Conservation (phyloP, 2,888 invertebrate species). For the Clepsis dumicolana region DNA sequence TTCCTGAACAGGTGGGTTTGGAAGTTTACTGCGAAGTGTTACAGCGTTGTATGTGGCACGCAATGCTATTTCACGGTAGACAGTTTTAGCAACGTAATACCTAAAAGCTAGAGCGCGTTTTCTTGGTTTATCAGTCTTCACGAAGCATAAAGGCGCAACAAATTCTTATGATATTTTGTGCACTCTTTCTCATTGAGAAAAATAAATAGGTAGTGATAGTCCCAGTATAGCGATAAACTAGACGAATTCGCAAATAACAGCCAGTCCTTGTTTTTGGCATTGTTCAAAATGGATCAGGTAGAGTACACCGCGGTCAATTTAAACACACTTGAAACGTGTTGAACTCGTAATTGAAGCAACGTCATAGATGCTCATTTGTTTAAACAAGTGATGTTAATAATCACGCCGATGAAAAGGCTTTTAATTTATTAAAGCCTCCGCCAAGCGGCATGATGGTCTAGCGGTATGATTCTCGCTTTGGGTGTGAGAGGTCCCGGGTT, state of each 20-base stretch:
- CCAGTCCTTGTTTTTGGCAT: too few relatives aligned
- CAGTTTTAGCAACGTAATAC: background rate
- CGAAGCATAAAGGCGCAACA: too few relatives aligned
- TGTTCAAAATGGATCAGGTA: background rate
- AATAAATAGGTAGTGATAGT: too few relatives aligned
- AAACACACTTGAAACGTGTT: background rate
- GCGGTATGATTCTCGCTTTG: slow-evolving; percentile 77
- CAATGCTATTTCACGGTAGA: background rate
- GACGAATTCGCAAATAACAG: too few relatives aligned
- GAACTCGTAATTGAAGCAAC: slow-evolving; percentile 4
- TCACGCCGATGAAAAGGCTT: background rate
- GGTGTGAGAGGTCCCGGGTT: slow-evolving; percentile 63
- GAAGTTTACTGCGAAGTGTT: slow-evolving; percentile 25
- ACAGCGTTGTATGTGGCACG: background rate
- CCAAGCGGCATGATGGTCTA: slow-evolving; percentile 49
- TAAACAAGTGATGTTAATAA: slow-evolving; percentile 20
- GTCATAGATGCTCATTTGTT: slow-evolving; percentile 14
- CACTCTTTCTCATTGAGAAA: too few relatives aligned
- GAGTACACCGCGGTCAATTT: too few relatives aligned
- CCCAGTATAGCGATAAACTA: too few relatives aligned
- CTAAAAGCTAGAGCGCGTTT: too few relatives aligned
- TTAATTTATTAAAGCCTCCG: background rate
- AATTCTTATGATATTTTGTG: too few relatives aligned
- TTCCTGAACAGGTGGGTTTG: slow-evolving; percentile 38
- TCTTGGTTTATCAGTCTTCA: too few relatives aligned